Evolutionary conservation across 2,888 invertebrate species (phyloP), one percentile per base, ranked within the genome.

Genomic region (Notocelia uddmanniana): DNA sequence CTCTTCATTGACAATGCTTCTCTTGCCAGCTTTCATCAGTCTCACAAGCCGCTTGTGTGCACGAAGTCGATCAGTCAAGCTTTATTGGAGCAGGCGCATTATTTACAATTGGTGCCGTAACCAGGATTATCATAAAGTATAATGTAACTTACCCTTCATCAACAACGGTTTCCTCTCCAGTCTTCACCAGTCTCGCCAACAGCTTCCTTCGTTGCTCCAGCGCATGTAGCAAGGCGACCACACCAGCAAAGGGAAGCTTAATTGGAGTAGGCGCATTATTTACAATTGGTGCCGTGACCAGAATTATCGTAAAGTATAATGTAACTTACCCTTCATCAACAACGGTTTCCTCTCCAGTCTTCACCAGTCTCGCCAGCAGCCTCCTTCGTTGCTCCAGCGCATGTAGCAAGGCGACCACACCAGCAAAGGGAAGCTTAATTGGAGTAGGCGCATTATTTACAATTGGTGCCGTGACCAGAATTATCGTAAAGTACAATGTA

Each of bases 141-240:
- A n/a, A n/a, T n/a, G n/a, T n/a, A n/a, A 87, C 92, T 88, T 79
- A 96, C 96, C 91, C 92, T 0, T 93, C 92, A 41, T 95, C 94
- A 0, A 96, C 87, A 31, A 97, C 95, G 0, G 81, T 82, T 0
- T 97, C 98, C 0, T 96, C 97, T 0, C 98, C 98, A 0, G 97
- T 97, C 68, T 94, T 92, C 50, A 98, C 94, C 0, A 98, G 97
- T 97, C 67, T 94, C 13, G 94, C 91, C 75, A 97, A 95, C 77
- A 95, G 95, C 31, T 94, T 95, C 63, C 94, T 92, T 78, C 95
- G 95, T 48, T 94, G 92, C 9, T 91, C 86, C 19, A 95, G 94
- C 70, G 97, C 95, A 81, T 95, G 94, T 69, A 96, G 83, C 60
- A 96, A 83, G 2, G 94, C 95, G 0, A 84, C 85, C 26, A 95